Evolutionary conservation across 2,113 vertebrate genomes (phyloP).

Genomic region (Tupaia tana): DNA sequence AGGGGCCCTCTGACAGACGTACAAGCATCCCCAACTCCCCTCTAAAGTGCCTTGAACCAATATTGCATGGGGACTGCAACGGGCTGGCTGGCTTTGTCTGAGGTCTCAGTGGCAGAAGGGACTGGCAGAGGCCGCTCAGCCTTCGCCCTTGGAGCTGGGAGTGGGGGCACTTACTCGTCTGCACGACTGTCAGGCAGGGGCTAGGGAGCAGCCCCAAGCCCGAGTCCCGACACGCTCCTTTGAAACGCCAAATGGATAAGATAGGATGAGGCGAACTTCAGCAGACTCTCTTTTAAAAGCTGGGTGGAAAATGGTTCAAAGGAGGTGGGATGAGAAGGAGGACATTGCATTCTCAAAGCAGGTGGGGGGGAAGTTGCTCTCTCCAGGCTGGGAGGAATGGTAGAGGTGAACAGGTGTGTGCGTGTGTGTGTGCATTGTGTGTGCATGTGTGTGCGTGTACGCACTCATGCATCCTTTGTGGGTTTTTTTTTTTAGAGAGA

Average conservation of each 20-base stretch:
- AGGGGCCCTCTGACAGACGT: background rate
- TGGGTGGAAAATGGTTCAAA: background rate
- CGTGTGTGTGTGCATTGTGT: background rate
- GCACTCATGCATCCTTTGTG: too few relatives aligned
- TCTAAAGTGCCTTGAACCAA: background rate
- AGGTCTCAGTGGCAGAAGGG: background rate
- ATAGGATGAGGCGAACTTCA: background rate
- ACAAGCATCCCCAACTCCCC: background rate
- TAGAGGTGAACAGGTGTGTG: too few relatives aligned
- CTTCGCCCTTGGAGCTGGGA: background rate
- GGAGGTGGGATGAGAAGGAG: background rate
- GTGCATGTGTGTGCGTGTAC: too few relatives aligned
- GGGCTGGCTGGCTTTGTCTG: background rate
- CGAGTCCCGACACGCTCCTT: background rate
- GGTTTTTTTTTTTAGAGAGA: background rate
- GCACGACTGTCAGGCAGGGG: too few relatives aligned
- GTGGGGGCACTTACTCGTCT: too few relatives aligned
- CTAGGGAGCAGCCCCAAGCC: too few relatives aligned
- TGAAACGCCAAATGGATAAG: background rate
- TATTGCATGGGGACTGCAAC: too few relatives aligned
- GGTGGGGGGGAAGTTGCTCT: background rate
- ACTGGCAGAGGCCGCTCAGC: rapidly evolving
- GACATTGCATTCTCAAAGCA: background rate
- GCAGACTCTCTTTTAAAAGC: background rate
- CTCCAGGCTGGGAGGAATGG: background rate